These are phyloP conservation scores for Lamprotornis superbus DNA, from an alignment of 2,113 vertebrate species.

Conservation along the genomic window DNA sequence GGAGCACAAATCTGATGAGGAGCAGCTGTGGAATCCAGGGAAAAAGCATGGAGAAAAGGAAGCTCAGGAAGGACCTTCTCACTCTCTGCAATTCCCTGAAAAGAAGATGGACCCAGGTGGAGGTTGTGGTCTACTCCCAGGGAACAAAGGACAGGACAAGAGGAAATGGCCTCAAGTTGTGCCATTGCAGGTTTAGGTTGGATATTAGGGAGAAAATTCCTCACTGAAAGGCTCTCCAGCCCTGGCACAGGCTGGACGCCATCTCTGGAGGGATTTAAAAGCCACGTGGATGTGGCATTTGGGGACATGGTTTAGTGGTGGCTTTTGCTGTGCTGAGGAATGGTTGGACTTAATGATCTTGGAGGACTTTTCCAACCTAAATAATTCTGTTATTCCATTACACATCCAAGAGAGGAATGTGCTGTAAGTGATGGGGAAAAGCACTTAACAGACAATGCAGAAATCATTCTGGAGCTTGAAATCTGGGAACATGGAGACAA, in stretches of 20 bases:
- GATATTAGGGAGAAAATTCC: neutral
- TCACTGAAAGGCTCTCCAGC: neutral
- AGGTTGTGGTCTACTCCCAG: neutral
- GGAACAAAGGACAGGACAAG: neutral
- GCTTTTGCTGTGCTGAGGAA: neutral
- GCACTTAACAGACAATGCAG: fast-evolving
- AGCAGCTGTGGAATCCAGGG: neutral
- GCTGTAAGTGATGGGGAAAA: neutral
- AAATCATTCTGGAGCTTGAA: neutral
- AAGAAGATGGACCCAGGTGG: neutral
- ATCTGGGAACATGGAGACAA: fast-evolving
- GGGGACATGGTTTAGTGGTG: fast-evolving
- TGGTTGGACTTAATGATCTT: neutral
- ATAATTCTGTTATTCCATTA: neutral
- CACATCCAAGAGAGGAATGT: neutral
- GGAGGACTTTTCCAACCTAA: neutral
- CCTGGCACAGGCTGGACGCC: neutral
- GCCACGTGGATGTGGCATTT: neutral
- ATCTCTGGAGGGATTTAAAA: neutral
- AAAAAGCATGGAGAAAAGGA: neutral
- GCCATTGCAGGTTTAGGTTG: neutral
- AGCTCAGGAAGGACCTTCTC: neutral
- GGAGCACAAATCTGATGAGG: neutral
- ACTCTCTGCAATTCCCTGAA: neutral
- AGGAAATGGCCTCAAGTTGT: neutral